Percentiles rank a stretch among this genome's conserved stretches.
Evolutionary conservation across 2,888 invertebrate genomes (phyloP).

Genomic region (Erannis defoliaria): DNA sequence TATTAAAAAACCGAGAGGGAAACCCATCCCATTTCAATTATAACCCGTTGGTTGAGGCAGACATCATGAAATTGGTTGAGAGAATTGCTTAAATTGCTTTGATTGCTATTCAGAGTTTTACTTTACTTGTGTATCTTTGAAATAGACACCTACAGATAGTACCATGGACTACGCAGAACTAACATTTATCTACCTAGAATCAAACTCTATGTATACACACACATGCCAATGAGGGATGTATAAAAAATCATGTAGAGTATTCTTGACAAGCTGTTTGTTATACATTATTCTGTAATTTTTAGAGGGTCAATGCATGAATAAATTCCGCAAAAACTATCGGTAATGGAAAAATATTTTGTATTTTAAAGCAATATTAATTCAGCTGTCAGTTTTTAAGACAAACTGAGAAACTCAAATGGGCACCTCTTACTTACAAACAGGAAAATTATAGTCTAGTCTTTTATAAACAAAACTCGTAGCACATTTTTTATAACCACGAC

Average conservation of each 20-base stretch:
- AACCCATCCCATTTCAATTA: no score
- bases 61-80: conserved; percentile 19
- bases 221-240: no score
- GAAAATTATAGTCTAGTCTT: conserved; percentile 9
- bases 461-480: conserved; percentile 18
- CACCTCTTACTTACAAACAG: not conserved
- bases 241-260: not conserved
- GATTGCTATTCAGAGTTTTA: conserved; percentile 19
- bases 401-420: conserved; percentile 6
- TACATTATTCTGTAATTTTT: conserved; percentile 8
- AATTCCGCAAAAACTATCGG: conserved; percentile 26
- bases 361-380: conserved; percentile 24
- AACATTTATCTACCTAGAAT: no score
- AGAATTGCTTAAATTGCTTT: conserved; percentile 31
- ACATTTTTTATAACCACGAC: conserved; percentile 12
- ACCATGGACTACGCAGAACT: no score
- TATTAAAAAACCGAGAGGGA: conserved; percentile 15
- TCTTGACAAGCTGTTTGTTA: conserved; percentile 7
- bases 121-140: no score
- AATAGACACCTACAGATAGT: no score
- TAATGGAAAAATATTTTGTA: conserved; percentile 13
- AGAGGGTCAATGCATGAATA: conserved; percentile 38
- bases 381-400: conserved; percentile 12
- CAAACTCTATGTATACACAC: no score
- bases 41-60: conserved; percentile 11